These are phyloP conservation scores for Stenotaenia linearis DNA, from an alignment of 2,888 invertebrate species.

Conservation along the genomic window DNA sequence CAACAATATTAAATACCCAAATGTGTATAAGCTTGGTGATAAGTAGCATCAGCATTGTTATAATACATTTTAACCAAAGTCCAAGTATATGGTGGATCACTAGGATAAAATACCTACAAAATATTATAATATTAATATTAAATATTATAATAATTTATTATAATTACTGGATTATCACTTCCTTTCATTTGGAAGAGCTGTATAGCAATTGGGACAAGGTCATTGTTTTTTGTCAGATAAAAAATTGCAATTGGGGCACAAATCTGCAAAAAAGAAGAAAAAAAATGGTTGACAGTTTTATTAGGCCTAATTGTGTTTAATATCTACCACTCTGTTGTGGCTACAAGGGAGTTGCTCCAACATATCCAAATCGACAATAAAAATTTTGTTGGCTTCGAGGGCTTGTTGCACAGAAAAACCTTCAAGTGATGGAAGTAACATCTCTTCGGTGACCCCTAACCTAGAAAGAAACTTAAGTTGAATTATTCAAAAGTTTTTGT, in stretches of 20 bases:
- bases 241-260: constrained; percentile 49
- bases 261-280: constrained; percentile 40
- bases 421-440: constrained; percentile 45
- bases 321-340: constrained; percentile 42
- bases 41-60: constrained; percentile 47
- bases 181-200: constrained; percentile 49
- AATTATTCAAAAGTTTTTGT: not conserved
- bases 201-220: constrained; percentile 49
- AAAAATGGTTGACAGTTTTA: not conserved
- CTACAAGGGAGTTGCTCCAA: constrained; percentile 43
- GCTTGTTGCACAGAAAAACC: constrained; percentile 43
- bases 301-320: not conserved
- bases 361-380: constrained; percentile 47
- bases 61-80: constrained; percentile 49
- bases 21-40: constrained; percentile 48
- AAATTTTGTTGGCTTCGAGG: constrained; percentile 45
- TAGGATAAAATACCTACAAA: constrained; percentile 47
- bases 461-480: constrained; percentile 39
- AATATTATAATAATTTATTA: not conserved
- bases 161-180: constrained; percentile 47
- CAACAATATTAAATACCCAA: constrained; percentile 40
- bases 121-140: not conserved
- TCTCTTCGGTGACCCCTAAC: constrained; percentile 44
- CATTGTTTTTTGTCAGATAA: constrained; percentile 45
- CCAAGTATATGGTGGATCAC: constrained; percentile 47